phyloP scores from a whole-genome alignment of 2,113 vertebrate species.

The cattle (Bos taurus) region ARS-UCD2.0 NC_037348.1:63486001-63486500 shows the following conservation, averaged over 20 bases:
- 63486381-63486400: constrained; percentile 47
- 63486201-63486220: not conserved
- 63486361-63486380: not conserved
- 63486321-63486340: not conserved
- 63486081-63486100: not conserved
- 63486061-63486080: rapidly evolving
- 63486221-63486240: not conserved
- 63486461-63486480: not conserved
- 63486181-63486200: not conserved
- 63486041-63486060: rapidly evolving
- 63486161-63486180: not conserved
- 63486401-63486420: constrained; percentile 35
- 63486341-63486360: not conserved
- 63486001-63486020: rapidly evolving
- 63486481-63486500: not conserved
- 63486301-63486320: not conserved
- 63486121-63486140: too few species aligned
- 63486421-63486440: not conserved
- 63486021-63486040: not conserved
- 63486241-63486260: not conserved
- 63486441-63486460: not conserved
- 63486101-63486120: not conserved
- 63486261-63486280: not conserved
- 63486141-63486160: not conserved
- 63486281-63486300: not conserved